Conservation (phyloP, 1,140 invertebrate species). For the Bombus confusus region DNA sequence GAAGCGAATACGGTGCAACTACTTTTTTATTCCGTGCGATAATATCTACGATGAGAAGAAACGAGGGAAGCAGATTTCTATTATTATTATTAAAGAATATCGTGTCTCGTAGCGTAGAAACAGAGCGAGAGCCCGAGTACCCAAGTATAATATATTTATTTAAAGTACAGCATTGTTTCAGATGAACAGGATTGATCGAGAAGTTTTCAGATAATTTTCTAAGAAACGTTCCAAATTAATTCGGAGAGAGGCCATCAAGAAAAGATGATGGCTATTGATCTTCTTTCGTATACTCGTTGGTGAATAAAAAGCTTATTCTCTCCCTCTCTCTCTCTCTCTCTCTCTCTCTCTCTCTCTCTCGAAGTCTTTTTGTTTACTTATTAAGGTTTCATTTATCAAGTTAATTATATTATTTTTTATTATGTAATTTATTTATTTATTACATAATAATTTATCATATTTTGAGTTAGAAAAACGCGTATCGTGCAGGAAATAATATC, state of each 20-base stretch:
- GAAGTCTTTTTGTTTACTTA: neutral
- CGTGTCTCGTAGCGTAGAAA: neutral
- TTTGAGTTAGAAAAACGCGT: too few species aligned
- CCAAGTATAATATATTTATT: too few species aligned
- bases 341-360: neutral
- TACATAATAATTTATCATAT: too few species aligned
- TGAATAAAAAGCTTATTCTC: neutral
- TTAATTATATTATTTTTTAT: neutral
- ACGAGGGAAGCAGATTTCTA: neutral
- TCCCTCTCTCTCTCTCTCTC: too few species aligned
- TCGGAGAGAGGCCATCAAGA: neutral
- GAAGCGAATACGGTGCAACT: neutral
- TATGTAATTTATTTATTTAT: neutral
- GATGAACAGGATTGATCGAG: neutral
- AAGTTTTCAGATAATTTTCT: neutral
- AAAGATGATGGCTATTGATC: neutral
- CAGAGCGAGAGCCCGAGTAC: too few species aligned
- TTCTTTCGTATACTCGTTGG: neutral
- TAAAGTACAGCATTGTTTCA: too few species aligned
- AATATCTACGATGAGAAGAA: neutral
- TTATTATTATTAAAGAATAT: neutral
- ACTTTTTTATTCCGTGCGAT: neutral
- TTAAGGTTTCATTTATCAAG: neutral
- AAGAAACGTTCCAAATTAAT: neutral
- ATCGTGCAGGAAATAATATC: too few species aligned